Evolutionary conservation across 1,140 invertebrate species (phyloP).

Genomic region (Drosophila nannoptera): DNA sequence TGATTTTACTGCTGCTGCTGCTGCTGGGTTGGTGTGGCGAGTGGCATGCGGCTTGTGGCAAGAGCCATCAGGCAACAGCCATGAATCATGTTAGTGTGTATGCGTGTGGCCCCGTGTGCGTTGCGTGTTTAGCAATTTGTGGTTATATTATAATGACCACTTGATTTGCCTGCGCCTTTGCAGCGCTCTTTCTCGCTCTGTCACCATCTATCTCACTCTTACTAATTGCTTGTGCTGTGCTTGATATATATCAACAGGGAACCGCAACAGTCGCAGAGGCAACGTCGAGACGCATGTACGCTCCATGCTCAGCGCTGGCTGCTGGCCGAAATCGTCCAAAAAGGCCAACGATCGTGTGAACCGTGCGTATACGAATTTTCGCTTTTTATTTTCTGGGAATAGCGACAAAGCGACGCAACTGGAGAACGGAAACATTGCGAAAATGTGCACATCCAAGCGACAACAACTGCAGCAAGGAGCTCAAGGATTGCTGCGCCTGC

Average conservation of each 20-base stretch:
- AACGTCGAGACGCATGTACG: constrained; percentile 71
- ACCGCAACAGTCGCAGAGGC: constrained; percentile 52
- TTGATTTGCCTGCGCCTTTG: constrained; percentile 64
- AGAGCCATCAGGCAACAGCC: constrained; percentile 45
- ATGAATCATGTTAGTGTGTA: constrained; percentile 45
- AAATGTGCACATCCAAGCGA: constrained; percentile 64
- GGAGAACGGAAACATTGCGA: constrained; percentile 16
- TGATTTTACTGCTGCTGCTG: constrained; percentile 55
- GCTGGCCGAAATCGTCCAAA: constrained; percentile 61
- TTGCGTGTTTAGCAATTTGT: constrained; percentile 74
- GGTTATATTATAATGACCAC: constrained; percentile 75
- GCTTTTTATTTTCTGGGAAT: constrained; percentile 21
- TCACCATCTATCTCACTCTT: constrained; percentile 16
- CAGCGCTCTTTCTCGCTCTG: not conserved
- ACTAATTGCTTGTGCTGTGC: constrained; percentile 41
- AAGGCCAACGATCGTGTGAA: constrained; percentile 40
- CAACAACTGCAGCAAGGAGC: constrained; percentile 19
- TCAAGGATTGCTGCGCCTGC: constrained; percentile 37
- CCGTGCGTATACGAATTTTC: constrained; percentile 25
- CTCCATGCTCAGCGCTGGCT: constrained; percentile 62
- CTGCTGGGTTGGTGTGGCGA: not conserved
- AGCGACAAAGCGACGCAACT: constrained; percentile 19
- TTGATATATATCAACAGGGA: constrained; percentile 31
- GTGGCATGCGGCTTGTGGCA: constrained; percentile 33
- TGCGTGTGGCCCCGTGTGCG: constrained; percentile 23